Evolutionary conservation across 1,140 invertebrate species (phyloP).

Genomic region (Popillia japonica): DNA sequence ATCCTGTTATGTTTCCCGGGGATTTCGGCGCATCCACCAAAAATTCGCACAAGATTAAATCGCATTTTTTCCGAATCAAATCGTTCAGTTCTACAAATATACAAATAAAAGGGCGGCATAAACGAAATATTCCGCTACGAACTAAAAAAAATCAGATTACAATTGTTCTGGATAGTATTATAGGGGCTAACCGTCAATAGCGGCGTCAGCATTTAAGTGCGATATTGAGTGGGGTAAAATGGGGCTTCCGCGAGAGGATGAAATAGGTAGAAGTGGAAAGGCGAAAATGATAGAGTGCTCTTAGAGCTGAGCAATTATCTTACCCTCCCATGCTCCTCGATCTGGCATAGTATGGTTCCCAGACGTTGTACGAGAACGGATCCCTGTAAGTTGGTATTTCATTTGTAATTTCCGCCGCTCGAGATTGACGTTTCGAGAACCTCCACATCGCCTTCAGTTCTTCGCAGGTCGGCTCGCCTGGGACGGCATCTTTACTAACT

Average conservation of each 20-base stretch:
- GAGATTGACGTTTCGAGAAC: constrained; percentile 86
- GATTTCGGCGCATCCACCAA: no score
- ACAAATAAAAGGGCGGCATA: background rate
- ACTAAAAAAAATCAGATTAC: background rate
- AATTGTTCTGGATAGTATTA: background rate
- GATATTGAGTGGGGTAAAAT: background rate
- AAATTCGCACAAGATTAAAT: no score
- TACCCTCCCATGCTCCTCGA: constrained; percentile 63
- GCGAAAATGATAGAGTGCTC: constrained; percentile 14
- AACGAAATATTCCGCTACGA: background rate
- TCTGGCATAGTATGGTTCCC: constrained; percentile 73
- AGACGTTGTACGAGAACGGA: constrained; percentile 81
- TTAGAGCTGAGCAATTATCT: constrained; percentile 47
- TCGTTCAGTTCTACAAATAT: no score
- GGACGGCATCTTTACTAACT: constrained; percentile 51
- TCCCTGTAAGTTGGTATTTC: constrained; percentile 82
- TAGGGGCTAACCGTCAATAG: background rate
- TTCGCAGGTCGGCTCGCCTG: constrained; percentile 81
- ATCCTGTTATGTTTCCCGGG: no score
- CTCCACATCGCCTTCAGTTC: constrained; percentile 91
- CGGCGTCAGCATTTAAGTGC: background rate
- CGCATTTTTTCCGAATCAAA: no score
- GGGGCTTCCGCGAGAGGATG: background rate
- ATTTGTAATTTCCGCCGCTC: constrained; percentile 84
- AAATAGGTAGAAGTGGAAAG: background rate